A percentile compares a stretch with the other conserved stretches of the same genome.
Conservation (phyloP, 1,140 invertebrate genomes). For the Magallana angulata region DNA sequence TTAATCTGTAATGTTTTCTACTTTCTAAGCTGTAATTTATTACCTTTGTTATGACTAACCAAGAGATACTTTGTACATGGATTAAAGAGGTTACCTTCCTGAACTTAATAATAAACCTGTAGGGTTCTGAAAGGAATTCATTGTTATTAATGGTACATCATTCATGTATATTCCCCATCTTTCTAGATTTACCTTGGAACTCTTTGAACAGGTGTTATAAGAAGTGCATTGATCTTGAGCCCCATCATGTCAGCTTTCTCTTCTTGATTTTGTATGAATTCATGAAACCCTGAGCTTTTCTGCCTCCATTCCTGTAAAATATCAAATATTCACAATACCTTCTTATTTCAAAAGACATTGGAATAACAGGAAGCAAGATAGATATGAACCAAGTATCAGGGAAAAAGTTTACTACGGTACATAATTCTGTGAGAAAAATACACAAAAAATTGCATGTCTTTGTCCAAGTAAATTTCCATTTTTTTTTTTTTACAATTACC, state of each 20-base stretch:
- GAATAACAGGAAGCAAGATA: no score
- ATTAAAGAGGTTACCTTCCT: neutral
- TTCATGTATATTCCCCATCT: no score
- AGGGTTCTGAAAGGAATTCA: neutral
- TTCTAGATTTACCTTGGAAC: slow-evolving; percentile 82
- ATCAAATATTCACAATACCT: neutral
- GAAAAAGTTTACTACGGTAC: no score
- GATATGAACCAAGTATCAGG: no score
- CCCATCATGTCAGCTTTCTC: slow-evolving; percentile 85
- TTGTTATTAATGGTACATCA: no score
- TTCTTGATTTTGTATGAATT: slow-evolving; percentile 83
- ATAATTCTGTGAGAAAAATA: neutral
- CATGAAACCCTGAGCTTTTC: slow-evolving; percentile 82
- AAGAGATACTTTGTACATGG: no score
- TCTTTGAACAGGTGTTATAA: slow-evolving; percentile 89
- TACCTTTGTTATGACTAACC: no score
- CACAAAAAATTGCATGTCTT: neutral
- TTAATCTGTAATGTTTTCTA: no score
- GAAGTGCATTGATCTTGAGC: slow-evolving; percentile 84
- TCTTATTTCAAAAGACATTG: no score
- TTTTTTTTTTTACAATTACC: slow-evolving; percentile 57
- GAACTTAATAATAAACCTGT: neutral
- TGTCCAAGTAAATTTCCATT: no score
- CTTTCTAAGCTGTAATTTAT: no score
- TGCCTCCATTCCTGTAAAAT: slow-evolving; percentile 81